These are phyloP conservation scores for Orchesellides sinensis DNA, from an alignment of 2,888 invertebrate species.

Conservation along the genomic window DNA sequence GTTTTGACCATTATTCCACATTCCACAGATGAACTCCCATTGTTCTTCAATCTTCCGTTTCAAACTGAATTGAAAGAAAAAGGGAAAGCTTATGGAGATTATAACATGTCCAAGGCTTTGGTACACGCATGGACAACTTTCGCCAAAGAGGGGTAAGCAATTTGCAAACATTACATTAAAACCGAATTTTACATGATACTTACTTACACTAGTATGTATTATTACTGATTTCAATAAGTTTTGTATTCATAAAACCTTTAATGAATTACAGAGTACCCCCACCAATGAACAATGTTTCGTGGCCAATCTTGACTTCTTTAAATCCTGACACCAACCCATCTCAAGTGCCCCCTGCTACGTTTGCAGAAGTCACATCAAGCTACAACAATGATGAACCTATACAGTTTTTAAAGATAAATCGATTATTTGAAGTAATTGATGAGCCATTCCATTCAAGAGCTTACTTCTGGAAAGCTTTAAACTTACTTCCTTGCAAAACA, in stretches of 20 bases:
- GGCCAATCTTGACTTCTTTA: slow-evolving; percentile 12
- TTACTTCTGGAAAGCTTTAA: slow-evolving; percentile 54
- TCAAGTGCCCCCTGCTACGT: neutral
- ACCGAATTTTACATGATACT: too few species aligned
- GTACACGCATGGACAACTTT: slow-evolving; percentile 49
- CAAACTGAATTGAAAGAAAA: slow-evolving; percentile 45
- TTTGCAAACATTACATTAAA: too few species aligned
- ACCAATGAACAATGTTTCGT: slow-evolving; percentile 8
- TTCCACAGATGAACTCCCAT: slow-evolving; percentile 59
- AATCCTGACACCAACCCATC: neutral
- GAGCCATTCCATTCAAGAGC: slow-evolving; percentile 55
- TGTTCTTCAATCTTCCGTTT: slow-evolving; percentile 63
- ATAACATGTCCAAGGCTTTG: slow-evolving; percentile 58
- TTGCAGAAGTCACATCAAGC: neutral
- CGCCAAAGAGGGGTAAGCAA: slow-evolving; percentile 63
- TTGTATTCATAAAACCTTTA: neutral
- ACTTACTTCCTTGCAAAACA: slow-evolving; percentile 28
- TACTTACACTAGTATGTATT: slow-evolving; percentile 3
- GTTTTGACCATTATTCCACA: too few species aligned
- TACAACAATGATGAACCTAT: neutral
- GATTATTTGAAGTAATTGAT: slow-evolving; percentile 26
- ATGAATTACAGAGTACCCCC: slow-evolving; percentile 31
- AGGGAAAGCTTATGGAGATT: slow-evolving; percentile 45
- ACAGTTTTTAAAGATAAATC: slow-evolving; percentile 46
- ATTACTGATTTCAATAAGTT: neutral